These are phyloP conservation scores for Ischnura elegans DNA, from an alignment of 2,888 invertebrate species.

Conservation along the genomic window DNA sequence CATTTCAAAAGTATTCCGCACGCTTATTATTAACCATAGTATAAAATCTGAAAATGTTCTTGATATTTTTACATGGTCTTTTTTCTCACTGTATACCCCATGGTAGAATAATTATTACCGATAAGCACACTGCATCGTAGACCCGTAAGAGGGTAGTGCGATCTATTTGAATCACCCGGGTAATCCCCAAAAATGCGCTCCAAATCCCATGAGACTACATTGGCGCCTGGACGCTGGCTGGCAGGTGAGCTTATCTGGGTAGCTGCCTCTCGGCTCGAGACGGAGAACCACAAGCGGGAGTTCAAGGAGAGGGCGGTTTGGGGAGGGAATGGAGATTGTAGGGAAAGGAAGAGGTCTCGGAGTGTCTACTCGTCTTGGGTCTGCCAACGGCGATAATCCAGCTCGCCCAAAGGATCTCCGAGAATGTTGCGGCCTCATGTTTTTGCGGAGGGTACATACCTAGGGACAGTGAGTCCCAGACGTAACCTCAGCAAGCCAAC, in stretches of 20 bases:
- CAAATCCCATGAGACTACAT: background rate
- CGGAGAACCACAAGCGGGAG: background rate
- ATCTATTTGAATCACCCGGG: background rate
- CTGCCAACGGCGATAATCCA: conserved; percentile 32
- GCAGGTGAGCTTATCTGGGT: background rate
- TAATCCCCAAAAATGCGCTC: background rate
- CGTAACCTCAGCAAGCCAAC: background rate
- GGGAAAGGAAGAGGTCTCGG: background rate
- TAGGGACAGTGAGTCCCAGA: background rate
- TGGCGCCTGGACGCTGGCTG: background rate
- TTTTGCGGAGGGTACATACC: background rate
- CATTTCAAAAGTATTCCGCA: too few species aligned
- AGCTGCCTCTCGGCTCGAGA: background rate
- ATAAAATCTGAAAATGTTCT: too few species aligned
- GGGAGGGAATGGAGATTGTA: background rate
- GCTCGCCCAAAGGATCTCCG: conserved; percentile 42
- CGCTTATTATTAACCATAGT: too few species aligned
- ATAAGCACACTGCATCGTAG: background rate
- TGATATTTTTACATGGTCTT: too few species aligned
- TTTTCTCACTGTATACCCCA: too few species aligned
- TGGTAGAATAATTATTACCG: too few species aligned
- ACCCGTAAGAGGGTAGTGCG: background rate
- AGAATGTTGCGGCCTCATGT: conserved; percentile 37
- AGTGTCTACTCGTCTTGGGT: background rate
- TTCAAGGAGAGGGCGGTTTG: background rate